A percentile compares a stretch with the other conserved stretches of the same genome.
These are phyloP conservation scores for Piezodorus guildinii DNA, from an alignment of 1,140 invertebrate genomes.

Conservation along the genomic window DNA sequence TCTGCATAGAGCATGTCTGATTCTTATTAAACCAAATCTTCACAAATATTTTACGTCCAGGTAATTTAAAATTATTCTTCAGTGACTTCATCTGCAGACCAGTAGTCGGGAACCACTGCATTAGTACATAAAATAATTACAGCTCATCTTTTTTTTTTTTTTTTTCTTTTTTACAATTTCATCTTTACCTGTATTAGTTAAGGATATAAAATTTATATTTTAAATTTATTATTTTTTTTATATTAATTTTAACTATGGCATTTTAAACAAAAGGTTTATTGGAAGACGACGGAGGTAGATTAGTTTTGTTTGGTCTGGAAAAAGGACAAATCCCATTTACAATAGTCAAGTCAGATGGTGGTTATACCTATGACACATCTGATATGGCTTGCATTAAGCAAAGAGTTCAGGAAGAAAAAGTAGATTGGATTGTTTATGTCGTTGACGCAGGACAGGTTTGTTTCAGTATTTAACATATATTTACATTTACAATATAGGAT, in stretches of 20 bases:
- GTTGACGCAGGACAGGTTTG: slow-evolving; percentile 82
- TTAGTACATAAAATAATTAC: too few species aligned
- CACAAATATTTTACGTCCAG: too few species aligned
- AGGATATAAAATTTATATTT: slow-evolving; percentile 13
- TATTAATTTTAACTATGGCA: slow-evolving; percentile 18
- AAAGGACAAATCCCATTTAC: slow-evolving; percentile 71
- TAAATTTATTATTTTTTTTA: slow-evolving; percentile 1
- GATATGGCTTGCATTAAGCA: slow-evolving; percentile 89
- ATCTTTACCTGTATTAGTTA: too few species aligned
- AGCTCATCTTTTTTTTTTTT: too few species aligned
- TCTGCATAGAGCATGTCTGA: too few species aligned
- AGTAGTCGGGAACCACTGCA: too few species aligned
- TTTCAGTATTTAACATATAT: slow-evolving; percentile 32
- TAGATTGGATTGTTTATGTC: slow-evolving; percentile 88
- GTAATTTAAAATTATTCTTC: too few species aligned
- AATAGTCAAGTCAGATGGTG: slow-evolving; percentile 94
- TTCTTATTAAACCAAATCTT: too few species aligned
- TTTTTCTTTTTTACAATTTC: too few species aligned
- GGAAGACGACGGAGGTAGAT: slow-evolving; percentile 83
- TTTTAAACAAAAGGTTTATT: slow-evolving; percentile 39
- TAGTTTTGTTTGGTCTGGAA: slow-evolving; percentile 73
- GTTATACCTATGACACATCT: slow-evolving; percentile 98
- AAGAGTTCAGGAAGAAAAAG: slow-evolving; percentile 77
- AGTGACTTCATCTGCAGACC: too few species aligned
- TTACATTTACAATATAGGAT: not conserved